A percentile compares a stretch with the other conserved stretches of the same genome.
These are phyloP conservation scores for Mus minutoides DNA, from an alignment of 2,797 vertebrate species.

Conservation along the genomic window DNA sequence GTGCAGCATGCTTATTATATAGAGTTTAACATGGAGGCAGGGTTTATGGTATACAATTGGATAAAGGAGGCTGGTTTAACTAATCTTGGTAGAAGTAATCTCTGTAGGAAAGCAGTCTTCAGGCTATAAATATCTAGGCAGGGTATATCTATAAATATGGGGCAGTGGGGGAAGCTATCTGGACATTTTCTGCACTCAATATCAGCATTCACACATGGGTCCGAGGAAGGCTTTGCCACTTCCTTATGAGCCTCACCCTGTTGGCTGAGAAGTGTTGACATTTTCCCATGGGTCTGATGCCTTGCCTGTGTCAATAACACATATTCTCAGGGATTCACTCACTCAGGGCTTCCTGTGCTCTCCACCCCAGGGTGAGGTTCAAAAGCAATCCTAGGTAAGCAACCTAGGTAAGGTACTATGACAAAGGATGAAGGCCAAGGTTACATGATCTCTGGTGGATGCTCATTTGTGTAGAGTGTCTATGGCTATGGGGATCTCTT, in stretches of 20 bases:
- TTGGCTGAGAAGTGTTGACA: background rate
- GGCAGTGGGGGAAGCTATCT: background rate
- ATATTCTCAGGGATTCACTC: background rate
- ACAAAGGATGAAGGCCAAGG: background rate
- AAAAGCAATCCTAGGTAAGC: background rate
- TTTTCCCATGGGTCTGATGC: background rate
- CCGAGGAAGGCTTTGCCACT: background rate
- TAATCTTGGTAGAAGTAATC: background rate
- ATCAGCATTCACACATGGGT: background rate
- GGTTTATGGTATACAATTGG: background rate
- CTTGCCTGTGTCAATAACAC: background rate
- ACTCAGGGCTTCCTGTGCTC: background rate
- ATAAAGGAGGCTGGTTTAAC: background rate
- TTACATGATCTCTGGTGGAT: rapidly evolving
- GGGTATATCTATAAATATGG: too few relatives aligned
- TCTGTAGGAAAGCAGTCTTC: background rate
- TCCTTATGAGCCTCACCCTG: background rate
- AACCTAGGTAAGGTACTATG: background rate
- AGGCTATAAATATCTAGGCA: too few relatives aligned
- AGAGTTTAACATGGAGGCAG: background rate
- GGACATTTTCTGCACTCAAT: background rate
- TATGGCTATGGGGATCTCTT: background rate
- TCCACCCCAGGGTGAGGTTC: background rate
- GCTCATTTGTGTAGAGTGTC: too few relatives aligned
- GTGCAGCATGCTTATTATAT: background rate